Evolutionary conservation across 2,113 vertebrate species (phyloP).

Genomic region (Neodontobutis hainanensis): DNA sequence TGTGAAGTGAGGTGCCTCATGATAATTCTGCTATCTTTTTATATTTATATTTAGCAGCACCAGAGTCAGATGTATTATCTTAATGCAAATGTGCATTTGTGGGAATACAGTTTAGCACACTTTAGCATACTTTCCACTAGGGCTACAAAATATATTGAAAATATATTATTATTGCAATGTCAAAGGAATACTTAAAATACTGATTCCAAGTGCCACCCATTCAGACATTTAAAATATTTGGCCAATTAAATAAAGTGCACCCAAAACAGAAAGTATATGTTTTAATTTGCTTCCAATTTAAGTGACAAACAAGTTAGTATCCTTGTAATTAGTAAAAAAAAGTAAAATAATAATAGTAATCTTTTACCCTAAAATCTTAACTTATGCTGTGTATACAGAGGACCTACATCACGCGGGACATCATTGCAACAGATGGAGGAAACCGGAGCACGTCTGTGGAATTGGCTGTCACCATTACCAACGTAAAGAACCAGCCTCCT

Average conservation of each 20-base stretch:
- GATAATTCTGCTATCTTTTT: too few relatives aligned
- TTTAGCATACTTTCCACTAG: not conserved
- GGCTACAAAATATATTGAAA: not conserved
- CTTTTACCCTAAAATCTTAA: not conserved
- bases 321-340: not conserved
- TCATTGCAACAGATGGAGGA: constrained; percentile 84
- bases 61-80: too few relatives aligned
- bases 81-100: too few relatives aligned
- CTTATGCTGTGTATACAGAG: constrained; percentile 58
- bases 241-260: not conserved
- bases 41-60: too few relatives aligned
- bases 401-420: constrained; percentile 79
- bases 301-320: too few relatives aligned
- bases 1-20: too few relatives aligned
- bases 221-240: too few relatives aligned
- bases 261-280: too few relatives aligned
- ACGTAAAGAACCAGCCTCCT: constrained; percentile 87
- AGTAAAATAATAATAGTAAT: too few relatives aligned
- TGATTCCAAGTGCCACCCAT: too few relatives aligned
- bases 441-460: constrained; percentile 84
- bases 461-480: constrained; percentile 83
- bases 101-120: not conserved
- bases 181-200: too few relatives aligned
- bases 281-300: too few relatives aligned
- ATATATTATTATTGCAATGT: not conserved